Evolutionary conservation across 2,797 vertebrate species (phyloP), one percentile per base, ranked within the genome.

Genomic region (Scomberomorus guttatus): DNA sequence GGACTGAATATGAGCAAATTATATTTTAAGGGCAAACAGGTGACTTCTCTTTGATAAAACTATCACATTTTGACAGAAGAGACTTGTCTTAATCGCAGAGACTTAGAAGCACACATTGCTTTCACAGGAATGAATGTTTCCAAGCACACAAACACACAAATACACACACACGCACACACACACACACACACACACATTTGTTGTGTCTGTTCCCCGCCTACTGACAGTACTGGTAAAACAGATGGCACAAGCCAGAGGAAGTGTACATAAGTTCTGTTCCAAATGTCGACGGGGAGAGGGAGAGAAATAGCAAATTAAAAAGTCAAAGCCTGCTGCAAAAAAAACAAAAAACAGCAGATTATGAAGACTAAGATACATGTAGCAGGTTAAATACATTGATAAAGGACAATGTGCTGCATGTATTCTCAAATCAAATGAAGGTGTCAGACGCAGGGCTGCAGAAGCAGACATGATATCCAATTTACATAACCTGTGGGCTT

Each of bases 241-340:
- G 93, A 94, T 95, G 93, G 89, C 63, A 88, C 55, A 62, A 60
- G 87, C 90, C 87, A 56, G 62, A 83, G 89, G 91, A 94, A 77
- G 81, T 81, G 80, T 83, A 82, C 70, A 78, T 66, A 82, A 76
- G 80, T 84, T 84, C 75, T 83, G 67, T 72, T 88, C 58, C 74
- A 87, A 86, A 85, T 83, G 75, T 56, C 75, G 73, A 74, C 54
- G 69, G 65, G 39, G 42, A 71, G 51, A 74, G 42, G 59, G 46
- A 79, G 64, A 84, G 60, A 85, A 61, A 72, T 52, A 66, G 62
- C 71, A 82, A 88, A 91, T 92, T 88, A 87, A 90, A 87, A 87
- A 83, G 64, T 69, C 63, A 88, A 91, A 90, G 71, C 69, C 59
- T 42, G 22, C 51, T 70, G 17, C 44, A 71, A 57, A 68, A 69